phyloP scores from a whole-genome alignment of 2,888 invertebrate genomes.

The Andrena chrysosceles region DNA sequence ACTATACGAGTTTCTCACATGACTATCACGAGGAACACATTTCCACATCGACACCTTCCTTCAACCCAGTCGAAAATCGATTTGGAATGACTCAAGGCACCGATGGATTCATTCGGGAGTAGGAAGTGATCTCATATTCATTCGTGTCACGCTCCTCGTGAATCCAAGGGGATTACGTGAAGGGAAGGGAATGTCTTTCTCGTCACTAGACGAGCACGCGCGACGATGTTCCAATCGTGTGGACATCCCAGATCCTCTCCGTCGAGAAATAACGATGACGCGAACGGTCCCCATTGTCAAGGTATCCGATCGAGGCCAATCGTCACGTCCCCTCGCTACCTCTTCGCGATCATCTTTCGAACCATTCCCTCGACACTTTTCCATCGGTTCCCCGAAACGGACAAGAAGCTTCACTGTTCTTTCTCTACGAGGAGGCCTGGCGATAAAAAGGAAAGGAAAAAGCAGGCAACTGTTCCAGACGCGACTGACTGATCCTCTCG shows the following conservation, averaged over 20 bases:
- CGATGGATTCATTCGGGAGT: neutral
- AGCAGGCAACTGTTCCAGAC: slow-evolving; percentile 14
- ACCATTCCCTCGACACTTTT: neutral
- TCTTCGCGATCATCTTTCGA: neutral
- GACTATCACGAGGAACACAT: too few relatives aligned
- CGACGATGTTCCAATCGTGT: slow-evolving; percentile 2
- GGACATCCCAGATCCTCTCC: slow-evolving; percentile 13
- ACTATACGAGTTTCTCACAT: too few relatives aligned
- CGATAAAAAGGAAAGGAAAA: slow-evolving; percentile 11
- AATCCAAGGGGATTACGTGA: slow-evolving; percentile 29
- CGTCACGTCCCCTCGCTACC: neutral
- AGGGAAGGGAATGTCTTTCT: slow-evolving; percentile 22
- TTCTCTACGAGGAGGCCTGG: neutral
- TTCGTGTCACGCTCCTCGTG: slow-evolving; percentile 23
- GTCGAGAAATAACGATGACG: slow-evolving; percentile 36
- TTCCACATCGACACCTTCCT: too few relatives aligned
- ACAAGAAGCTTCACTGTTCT: neutral
- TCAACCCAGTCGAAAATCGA: too few relatives aligned
- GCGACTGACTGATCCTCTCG: slow-evolving; percentile 46
- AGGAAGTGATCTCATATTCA: slow-evolving; percentile 41
- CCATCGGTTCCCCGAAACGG: neutral
- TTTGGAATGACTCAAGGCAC: neutral
- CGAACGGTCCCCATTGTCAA: slow-evolving; percentile 22
- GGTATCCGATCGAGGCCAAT: neutral
- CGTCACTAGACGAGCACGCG: slow-evolving; percentile 26